Percentiles rank a stretch among this genome's conserved stretches.
phyloP scores from a whole-genome alignment of 2,888 invertebrate species.

The Graphium colonna region DNA sequence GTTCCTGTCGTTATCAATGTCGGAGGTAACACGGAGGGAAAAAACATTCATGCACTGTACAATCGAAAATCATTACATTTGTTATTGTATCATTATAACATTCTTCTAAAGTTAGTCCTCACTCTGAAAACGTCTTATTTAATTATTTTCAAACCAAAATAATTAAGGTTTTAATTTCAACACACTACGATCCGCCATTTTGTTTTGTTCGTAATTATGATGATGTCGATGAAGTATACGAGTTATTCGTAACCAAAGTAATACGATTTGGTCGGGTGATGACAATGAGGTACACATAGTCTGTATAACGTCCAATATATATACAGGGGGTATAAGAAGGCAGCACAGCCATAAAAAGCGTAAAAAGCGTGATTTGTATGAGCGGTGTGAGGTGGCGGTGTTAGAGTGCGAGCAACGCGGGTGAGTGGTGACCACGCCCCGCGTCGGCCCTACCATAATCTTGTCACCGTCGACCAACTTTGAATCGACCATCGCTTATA shows the following conservation, averaged over 20 bases:
- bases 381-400: constrained; percentile 42
- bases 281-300: constrained; percentile 32
- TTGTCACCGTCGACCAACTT: background rate
- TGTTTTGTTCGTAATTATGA: background rate
- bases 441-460: constrained; percentile 3
- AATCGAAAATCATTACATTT: background rate
- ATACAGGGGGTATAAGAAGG: constrained; percentile 43
- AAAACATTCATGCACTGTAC: constrained; percentile 8
- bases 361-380: constrained; percentile 47
- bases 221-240: constrained; percentile 3
- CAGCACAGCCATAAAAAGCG: constrained; percentile 54
- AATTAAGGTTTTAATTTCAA: constrained; percentile 4
- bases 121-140: background rate
- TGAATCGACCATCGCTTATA: too few species aligned
- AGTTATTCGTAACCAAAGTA: constrained; percentile 41
- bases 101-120: constrained; percentile 10
- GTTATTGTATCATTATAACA: constrained; percentile 4
- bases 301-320: constrained; percentile 45
- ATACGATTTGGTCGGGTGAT: constrained; percentile 49
- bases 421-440: constrained; percentile 20
- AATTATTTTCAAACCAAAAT: background rate
- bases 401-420: constrained; percentile 16
- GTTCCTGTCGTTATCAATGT: background rate
- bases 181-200: constrained; percentile 3
- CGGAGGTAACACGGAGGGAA: background rate